Base-by-base conservation (phyloP, 2,113 vertebrate genomes). In the Scopus umbretta region DNA sequence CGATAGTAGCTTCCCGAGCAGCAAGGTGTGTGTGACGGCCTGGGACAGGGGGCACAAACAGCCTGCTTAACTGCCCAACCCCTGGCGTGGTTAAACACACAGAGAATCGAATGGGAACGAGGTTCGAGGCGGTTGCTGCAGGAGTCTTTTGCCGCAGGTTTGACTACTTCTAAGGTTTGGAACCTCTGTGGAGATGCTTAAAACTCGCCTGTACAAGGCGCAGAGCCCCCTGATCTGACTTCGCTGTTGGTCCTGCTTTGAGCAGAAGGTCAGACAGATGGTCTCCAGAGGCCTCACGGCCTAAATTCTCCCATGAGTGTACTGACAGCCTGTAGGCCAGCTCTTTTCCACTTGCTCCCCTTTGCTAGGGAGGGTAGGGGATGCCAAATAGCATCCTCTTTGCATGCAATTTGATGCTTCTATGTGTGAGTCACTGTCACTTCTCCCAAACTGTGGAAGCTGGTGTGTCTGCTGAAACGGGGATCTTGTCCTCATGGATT, bases 1-100 rank as follows among this genome's bases (percentile, higher is more conserved):
- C 10, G 7, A 1, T 11, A 3, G 14, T 3, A 1, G 25, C 42
- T 27, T 34, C 59, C 30, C 7, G 9, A 10, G 2, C 13, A 1
- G 56, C 11, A 6, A 0, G 7, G 27, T 5, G 26, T 7, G 72
- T 21, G 32, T 34, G 7, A 7, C 27, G 13, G 47, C 53, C 32
- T 12, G 42, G 12, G 20, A 19, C 40, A 8, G 16, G 15, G 21
- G 27, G 7, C 42, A 3, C 19, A 0, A 15, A 3, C 3, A 34
- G 52, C 34, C 30, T 6, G 42, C 38, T 19, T 17, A 8, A 0
- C 53, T 22, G 9, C 76, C 61, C 26, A 7, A 2, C 21, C 22
- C 36, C 49, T 30, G 49, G 0, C 20, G 21, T 3, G 27, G 12
- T 29, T 27, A 15, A 29, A 47, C 63, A 2, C 16, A 1, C 5